Conservation (phyloP, 1,140 invertebrate genomes). For the Diorhabda elongata region DNA sequence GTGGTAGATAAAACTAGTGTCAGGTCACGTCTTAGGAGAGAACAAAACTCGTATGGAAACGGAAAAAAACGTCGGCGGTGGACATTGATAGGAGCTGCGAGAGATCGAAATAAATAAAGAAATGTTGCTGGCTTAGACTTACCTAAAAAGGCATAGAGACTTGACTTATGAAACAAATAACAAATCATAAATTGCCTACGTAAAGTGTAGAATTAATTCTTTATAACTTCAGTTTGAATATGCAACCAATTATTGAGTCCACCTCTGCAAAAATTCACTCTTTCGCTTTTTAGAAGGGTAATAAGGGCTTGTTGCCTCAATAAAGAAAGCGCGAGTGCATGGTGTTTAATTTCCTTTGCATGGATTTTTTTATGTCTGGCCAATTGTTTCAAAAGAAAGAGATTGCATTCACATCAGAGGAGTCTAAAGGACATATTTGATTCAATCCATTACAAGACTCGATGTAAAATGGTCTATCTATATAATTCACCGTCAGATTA, state of each 20-base stretch:
- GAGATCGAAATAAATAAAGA: no score
- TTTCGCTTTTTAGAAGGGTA: constrained; percentile 12
- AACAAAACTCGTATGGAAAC: no score
- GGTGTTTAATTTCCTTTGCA: constrained; percentile 14
- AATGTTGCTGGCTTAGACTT: no score
- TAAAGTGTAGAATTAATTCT: no score
- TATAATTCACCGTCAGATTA: background rate
- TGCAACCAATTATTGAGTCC: background rate
- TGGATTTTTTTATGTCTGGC: constrained; percentile 11
- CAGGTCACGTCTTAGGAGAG: no score
- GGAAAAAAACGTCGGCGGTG: no score
- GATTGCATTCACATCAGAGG: background rate
- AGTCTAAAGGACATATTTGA: background rate
- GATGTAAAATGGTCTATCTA: background rate
- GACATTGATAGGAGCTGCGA: no score
- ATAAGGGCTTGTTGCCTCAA: constrained; percentile 11
- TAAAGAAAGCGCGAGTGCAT: constrained; percentile 13
- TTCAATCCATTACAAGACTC: background rate
- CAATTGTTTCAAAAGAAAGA: background rate
- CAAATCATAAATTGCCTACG: no score
- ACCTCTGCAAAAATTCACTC: background rate
- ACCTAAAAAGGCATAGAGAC: no score
- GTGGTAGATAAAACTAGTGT: no score
- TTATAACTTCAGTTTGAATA: no score
- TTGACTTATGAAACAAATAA: no score